Evolutionary conservation across 2,888 invertebrate species (phyloP).

Genomic region (Rhagonycha lutea): DNA sequence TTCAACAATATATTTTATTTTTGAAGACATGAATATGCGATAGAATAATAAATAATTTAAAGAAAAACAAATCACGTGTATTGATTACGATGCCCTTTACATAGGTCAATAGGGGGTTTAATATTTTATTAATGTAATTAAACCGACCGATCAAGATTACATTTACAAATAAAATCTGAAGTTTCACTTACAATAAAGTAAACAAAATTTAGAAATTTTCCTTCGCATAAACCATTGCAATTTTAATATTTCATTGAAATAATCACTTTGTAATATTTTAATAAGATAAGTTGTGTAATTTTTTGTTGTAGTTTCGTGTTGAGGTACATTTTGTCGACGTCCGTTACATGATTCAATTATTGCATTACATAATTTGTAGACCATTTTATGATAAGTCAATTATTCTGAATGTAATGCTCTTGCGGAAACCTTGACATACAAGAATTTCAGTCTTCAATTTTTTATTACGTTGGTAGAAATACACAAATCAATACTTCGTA

Average conservation of each 20-base stretch:
- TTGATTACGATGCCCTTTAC: background rate
- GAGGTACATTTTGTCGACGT: too few relatives aligned
- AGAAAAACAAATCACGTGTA: background rate
- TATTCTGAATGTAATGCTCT: background rate
- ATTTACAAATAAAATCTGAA: background rate
- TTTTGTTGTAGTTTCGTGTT: background rate
- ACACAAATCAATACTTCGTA: background rate
- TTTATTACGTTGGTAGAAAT: background rate
- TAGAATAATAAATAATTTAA: background rate
- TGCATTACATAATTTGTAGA: background rate
- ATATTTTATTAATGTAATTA: background rate
- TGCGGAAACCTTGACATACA: background rate
- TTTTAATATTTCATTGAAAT: background rate
- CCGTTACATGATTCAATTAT: background rate
- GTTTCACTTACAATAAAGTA: background rate
- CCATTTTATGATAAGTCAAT: background rate
- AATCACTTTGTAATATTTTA: background rate
- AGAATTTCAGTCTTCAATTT: background rate
- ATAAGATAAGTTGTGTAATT: background rate
- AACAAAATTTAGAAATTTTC: background rate
- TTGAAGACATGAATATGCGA: background rate
- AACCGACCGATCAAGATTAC: background rate
- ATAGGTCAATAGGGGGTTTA: background rate
- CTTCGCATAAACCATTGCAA: background rate
- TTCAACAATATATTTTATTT: background rate